Base-by-base conservation (phyloP, 2,888 invertebrate genomes). In the Furcula furcula region DNA sequence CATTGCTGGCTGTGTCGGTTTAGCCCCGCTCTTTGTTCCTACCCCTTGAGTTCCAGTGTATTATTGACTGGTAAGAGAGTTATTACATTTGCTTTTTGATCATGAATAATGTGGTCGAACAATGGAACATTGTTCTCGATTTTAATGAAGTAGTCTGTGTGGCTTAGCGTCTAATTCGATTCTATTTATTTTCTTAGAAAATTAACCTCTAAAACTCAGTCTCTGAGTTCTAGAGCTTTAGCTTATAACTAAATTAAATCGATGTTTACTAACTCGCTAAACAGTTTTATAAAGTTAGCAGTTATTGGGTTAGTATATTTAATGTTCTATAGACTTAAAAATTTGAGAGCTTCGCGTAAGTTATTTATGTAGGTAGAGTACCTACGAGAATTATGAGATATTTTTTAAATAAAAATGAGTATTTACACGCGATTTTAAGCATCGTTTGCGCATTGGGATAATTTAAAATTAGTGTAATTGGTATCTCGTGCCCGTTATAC, bases 21-120 rank as follows among this genome's bases (percentile, higher is more conserved):
- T 65, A 63, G 59, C 57, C 63, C 59, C 60, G 53, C 58, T 63
- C 77, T 76, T 76, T 75, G 72, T 76, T 70, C 75, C 64, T 67
- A 46, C 56, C 63, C 46, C 68, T 73, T 52, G 36, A 55, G 46
- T 40, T 39, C 45, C 56, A 63, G 52, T 54, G 65, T 67, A 68
- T 73, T 76, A 75, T 76, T 74, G 66, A 66, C 65, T 70, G 53
- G 68, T 66, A 66, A 48, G 34, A 31, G 47, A 67, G 60, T 64
- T 65, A 65, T 63, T 64, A 66, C 57, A 56, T 59, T 58, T 49
- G 52, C 46, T 48, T 52, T 55, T 43, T 15, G 41, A 46, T 48
- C 45, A 35, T 32, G 45, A 47, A 48, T 43, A 43, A 45, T 29
- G 28, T 9, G 11, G 31, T 15, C 13, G 12, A 27, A 30, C 6